Evolutionary conservation across 2,113 vertebrate genomes (phyloP), one percentile per base, ranked within the genome.

Genomic region (Prunella himalayana): DNA sequence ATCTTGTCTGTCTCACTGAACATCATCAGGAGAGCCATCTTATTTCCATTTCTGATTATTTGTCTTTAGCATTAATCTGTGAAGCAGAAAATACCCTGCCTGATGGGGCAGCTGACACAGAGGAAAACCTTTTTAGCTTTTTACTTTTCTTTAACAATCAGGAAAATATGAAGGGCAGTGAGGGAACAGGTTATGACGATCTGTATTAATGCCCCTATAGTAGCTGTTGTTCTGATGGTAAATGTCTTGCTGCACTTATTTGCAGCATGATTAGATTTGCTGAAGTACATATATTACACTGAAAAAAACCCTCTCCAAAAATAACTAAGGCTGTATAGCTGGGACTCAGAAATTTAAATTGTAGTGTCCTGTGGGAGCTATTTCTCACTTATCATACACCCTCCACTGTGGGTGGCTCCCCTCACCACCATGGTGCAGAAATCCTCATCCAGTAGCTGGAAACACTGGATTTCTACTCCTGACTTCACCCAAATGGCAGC

Each of bases 21-120:
- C 44, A 60, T 25, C 42, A 33, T 11, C 63, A 78, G 49, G 45
- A 68, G 37, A 45, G 30, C 18, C 27, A 25, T 24, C n/a, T 76
- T 83, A 88, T 71, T 95, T 93, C 63, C 60, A 70, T 83, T 79
- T 86, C 59, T 61, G 65, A 85, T 50, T 88, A 80, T 86, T 93
- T 96, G 22, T 53, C 59, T 80, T 82, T 24, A 64, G 24, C 19
- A 39, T 73, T 89, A 59, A 63, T n/a, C 60, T 71, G 14, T 78
- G 64, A 88, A 88, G 88, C 64, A 88, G 71, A 81, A 88, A 65
- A 39, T 78, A 23, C 1, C 8, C 33, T 75, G 33, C 27, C 65
- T 82, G 33, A 35, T 63, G 21, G 27, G 59, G 49, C 54, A 96
- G 42, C 63, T 87, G 78, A 76, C 66, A 69, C 61, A 64, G 39